These are phyloP conservation scores for Eilema sororculum DNA, from an alignment of 2,888 invertebrate species.

Conservation along the genomic window DNA sequence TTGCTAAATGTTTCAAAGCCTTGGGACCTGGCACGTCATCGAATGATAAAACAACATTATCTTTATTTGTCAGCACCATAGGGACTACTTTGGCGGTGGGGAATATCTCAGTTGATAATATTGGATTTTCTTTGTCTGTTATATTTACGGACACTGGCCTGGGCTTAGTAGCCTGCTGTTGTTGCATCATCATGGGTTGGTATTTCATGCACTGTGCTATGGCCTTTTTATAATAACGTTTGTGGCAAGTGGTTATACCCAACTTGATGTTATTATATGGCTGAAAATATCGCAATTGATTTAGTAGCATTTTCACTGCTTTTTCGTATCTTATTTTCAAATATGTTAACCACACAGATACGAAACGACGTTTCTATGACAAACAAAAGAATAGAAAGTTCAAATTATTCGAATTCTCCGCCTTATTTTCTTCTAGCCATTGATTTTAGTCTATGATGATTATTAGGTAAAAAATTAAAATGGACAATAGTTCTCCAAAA, in stretches of 20 bases:
- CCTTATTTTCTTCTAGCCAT: constrained; percentile 32
- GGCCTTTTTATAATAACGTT: constrained; percentile 50
- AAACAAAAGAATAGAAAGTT: constrained; percentile 57
- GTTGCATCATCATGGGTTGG: constrained; percentile 45
- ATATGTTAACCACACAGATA: constrained; percentile 29
- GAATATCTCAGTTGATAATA: constrained; percentile 59
- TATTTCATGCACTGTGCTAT: constrained; percentile 56
- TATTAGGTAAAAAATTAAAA: background rate
- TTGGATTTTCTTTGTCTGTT: constrained; percentile 26
- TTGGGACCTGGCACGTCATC: constrained; percentile 90
- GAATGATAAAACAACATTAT: constrained; percentile 80
- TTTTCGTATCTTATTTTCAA: constrained; percentile 29
- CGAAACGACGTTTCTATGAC: constrained; percentile 32
- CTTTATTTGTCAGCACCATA: constrained; percentile 69
- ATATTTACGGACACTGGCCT: constrained; percentile 20
- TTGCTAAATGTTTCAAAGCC: constrained; percentile 86
- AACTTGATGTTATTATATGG: constrained; percentile 39
- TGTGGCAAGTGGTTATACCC: constrained; percentile 47
- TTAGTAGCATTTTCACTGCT: constrained; percentile 59
- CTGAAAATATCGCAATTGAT: constrained; percentile 57
- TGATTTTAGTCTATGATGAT: constrained; percentile 9
- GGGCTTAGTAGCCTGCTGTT: constrained; percentile 13
- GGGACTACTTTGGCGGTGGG: constrained; percentile 67
- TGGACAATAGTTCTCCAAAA: background rate
- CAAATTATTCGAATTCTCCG: constrained; percentile 62